These are phyloP conservation scores for Lepisosteus oculatus DNA, from an alignment of 2,113 vertebrate genomes.

Conservation along the genomic window DNA sequence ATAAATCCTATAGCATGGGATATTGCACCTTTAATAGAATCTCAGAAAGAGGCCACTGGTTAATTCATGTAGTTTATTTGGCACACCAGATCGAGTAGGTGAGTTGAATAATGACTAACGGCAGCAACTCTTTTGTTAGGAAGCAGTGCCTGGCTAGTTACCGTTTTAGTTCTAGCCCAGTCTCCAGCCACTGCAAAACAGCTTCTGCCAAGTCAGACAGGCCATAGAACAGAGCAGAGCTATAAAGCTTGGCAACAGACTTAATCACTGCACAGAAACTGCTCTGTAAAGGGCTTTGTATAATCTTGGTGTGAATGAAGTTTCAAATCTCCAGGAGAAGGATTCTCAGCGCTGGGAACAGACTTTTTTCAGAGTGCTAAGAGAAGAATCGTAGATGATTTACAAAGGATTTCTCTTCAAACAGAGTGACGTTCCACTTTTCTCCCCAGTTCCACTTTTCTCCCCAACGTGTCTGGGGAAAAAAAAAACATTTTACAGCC, in stretches of 20 bases:
- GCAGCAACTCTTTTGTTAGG: background rate
- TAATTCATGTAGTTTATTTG: too few relatives aligned
- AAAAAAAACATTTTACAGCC: too few relatives aligned
- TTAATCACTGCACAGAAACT: constrained; percentile 31
- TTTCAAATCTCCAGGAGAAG: constrained; percentile 22
- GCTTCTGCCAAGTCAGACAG: background rate
- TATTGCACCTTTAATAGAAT: background rate
- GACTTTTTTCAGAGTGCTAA: background rate
- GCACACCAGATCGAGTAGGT: background rate
- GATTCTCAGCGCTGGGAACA: constrained; percentile 7
- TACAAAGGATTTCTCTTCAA: background rate
- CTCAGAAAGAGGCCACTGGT: background rate
- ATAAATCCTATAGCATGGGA: background rate
- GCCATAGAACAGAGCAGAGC: constrained; percentile 4
- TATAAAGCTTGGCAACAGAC: constrained; percentile 27
- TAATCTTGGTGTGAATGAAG: constrained; percentile 37
- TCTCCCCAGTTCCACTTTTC: too few relatives aligned
- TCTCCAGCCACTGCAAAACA: constrained; percentile 6
- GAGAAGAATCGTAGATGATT: background rate
- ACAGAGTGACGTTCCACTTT: too few relatives aligned
- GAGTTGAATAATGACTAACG: background rate
- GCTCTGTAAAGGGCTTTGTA: constrained; percentile 34
- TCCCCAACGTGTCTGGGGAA: too few relatives aligned
- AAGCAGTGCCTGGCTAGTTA: background rate
- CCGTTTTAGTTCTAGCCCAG: constrained; percentile 4